phyloP scores from a whole-genome alignment of 2,797 vertebrate genomes.

The Enteromius argenteus region DNA sequence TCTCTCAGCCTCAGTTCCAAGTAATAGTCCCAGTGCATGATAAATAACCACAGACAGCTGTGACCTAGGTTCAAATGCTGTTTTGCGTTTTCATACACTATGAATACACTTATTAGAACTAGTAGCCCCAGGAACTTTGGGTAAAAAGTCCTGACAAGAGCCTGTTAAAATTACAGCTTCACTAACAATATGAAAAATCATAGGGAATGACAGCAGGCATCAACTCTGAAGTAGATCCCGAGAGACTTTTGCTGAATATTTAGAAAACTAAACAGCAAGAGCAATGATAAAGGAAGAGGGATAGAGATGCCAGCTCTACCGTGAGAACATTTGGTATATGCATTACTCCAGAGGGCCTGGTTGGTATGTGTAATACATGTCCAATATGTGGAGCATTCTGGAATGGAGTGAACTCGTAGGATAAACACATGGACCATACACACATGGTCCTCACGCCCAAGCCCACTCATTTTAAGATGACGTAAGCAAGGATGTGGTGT shows the following conservation, averaged over 20 bases:
- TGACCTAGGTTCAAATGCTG: conserved; percentile 37
- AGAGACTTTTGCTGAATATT: conserved; percentile 1
- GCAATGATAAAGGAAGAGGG: background rate
- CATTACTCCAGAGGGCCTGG: conserved; percentile 36
- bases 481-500: conserved; percentile 38
- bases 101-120: conserved; percentile 36
- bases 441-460: conserved; percentile 57
- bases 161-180: conserved; percentile 45
- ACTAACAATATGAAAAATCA: conserved; percentile 38
- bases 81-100: conserved; percentile 30
- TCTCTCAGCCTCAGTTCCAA: background rate
- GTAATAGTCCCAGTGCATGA: conserved; percentile 33
- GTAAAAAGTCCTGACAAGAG: conserved; percentile 46
- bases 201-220: background rate
- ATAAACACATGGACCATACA: conserved; percentile 46
- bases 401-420: background rate
- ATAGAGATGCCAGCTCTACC: conserved; percentile 19
- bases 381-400: conserved; percentile 48
- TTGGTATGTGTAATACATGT: conserved; percentile 56
- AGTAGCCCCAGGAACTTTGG: conserved; percentile 18
- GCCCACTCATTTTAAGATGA: conserved; percentile 46
- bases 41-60: conserved; percentile 42
- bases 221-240: background rate
- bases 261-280: background rate
- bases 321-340: conserved; percentile 54